phyloP scores from a whole-genome alignment of 2,797 vertebrate species.

The Halcyon chelicuti region DNA sequence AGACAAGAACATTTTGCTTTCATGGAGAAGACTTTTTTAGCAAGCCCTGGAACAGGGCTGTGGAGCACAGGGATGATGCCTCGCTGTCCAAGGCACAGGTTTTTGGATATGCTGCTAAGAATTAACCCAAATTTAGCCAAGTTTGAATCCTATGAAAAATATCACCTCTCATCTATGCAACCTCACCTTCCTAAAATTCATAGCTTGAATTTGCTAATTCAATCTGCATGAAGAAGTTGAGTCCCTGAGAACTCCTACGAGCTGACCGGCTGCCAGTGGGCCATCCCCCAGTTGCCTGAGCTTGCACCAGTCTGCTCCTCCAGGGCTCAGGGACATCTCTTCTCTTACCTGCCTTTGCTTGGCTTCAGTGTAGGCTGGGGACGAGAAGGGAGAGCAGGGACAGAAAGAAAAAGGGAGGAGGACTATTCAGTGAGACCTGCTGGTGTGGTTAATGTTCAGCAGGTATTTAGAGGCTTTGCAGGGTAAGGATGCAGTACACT shows the following conservation, averaged over 20 bases:
- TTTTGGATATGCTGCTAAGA: neutral
- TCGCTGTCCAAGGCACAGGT: neutral
- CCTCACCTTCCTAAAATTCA: neutral
- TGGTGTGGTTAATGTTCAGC: neutral
- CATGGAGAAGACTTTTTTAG: neutral
- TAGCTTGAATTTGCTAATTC: neutral
- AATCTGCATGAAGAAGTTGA: neutral
- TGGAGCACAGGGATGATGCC: neutral
- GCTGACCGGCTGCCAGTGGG: neutral
- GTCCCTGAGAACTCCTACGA: accelerated
- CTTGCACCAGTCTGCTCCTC: neutral
- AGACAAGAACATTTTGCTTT: neutral
- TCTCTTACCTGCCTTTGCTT: neutral
- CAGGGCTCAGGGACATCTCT: neutral
- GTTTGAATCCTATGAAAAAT: neutral
- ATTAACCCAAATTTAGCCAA: neutral
- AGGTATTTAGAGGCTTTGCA: neutral
- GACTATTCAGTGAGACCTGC: neutral
- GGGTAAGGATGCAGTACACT: neutral
- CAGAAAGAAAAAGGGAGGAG: neutral
- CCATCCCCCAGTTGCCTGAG: neutral
- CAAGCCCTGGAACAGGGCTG: neutral
- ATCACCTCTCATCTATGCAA: accelerated
- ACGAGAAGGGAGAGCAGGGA: neutral
- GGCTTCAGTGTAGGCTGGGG: neutral